Percentiles rank a stretch among this genome's conserved stretches.
Conservation (phyloP, 2,113 vertebrate genomes). For the Hymenochirus boettgeri region DNA sequence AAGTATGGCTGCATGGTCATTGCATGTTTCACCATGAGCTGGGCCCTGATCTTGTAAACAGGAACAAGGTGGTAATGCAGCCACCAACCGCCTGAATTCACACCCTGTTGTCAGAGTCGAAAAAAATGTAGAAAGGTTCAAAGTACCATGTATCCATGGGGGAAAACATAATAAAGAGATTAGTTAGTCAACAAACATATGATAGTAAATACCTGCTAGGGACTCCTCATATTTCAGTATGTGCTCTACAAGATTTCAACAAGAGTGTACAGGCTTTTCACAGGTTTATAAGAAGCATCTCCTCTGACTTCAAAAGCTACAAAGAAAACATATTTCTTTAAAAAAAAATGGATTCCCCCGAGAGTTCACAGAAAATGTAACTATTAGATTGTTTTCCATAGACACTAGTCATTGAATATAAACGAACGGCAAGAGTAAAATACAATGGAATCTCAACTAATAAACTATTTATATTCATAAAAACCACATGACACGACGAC, state of each 20-base stretch:
- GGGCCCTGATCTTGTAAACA: slow-evolving; percentile 97
- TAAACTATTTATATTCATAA: no score
- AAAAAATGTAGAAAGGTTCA: slow-evolving; percentile 50
- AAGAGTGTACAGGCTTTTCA: slow-evolving; percentile 96
- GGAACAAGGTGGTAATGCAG: slow-evolving; percentile 97
- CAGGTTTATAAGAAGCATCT: slow-evolving; percentile 96
- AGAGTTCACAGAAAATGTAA: no score
- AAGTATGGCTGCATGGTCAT: slow-evolving; percentile 99
- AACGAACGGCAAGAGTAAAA: no score
- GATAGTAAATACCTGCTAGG: slow-evolving; percentile 89
- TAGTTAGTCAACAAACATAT: no score
- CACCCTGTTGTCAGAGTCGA: slow-evolving; percentile 83
- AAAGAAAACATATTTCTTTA: no score
- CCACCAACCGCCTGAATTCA: slow-evolving; percentile 89
- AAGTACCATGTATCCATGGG: not conserved
- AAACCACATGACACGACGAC: no score
- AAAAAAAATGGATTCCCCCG: no score
- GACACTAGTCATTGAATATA: no score
- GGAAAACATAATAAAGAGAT: no score
- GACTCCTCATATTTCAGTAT: slow-evolving; percentile 97
- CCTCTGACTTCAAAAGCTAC: slow-evolving; percentile 91
- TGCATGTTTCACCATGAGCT: slow-evolving; percentile 97
- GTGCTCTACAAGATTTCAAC: slow-evolving; percentile 98
- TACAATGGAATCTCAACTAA: no score
- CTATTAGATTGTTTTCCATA: no score